Conservation (phyloP, 2,113 vertebrate species). For the Brienomyrus longianalis region DNA sequence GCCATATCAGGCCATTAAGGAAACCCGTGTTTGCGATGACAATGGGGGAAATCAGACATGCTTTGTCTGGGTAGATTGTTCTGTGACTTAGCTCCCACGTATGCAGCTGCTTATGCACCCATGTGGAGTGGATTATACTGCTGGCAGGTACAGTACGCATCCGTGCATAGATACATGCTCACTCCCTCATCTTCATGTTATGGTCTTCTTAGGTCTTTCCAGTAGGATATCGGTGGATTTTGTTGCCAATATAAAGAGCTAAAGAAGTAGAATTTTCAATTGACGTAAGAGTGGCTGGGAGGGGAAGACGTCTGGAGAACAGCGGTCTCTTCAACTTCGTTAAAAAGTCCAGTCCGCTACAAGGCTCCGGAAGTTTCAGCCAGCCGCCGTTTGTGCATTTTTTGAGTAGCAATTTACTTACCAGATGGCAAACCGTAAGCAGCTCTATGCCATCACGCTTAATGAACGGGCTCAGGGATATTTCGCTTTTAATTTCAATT, state of each 20-base stretch:
- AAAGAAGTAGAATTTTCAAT: not conserved
- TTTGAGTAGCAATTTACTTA: not conserved
- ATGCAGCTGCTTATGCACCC: not conserved
- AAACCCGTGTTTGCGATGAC: not conserved
- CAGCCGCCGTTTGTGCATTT: not conserved
- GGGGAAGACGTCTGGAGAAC: not conserved
- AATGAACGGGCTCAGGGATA: not conserved
- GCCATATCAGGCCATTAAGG: not conserved
- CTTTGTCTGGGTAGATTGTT: not conserved
- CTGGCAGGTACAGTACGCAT: not conserved
- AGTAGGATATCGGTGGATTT: not conserved
- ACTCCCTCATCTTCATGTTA: not conserved
- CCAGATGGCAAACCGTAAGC: not conserved
- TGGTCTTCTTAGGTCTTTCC: not conserved
- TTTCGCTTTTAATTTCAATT: not conserved
- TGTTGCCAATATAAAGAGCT: not conserved
- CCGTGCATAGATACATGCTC: not conserved
- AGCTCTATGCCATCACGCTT: not conserved
- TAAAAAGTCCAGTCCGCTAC: not conserved
- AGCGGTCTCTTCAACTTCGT: not conserved
- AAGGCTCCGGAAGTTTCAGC: not conserved
- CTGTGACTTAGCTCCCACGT: not conserved
- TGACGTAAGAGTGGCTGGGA: not conserved
- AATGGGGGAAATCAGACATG: not conserved
- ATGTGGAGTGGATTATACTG: not conserved